Evolutionary conservation across 1,140 invertebrate genomes (phyloP).

Genomic region (Danaus melanippus): DNA sequence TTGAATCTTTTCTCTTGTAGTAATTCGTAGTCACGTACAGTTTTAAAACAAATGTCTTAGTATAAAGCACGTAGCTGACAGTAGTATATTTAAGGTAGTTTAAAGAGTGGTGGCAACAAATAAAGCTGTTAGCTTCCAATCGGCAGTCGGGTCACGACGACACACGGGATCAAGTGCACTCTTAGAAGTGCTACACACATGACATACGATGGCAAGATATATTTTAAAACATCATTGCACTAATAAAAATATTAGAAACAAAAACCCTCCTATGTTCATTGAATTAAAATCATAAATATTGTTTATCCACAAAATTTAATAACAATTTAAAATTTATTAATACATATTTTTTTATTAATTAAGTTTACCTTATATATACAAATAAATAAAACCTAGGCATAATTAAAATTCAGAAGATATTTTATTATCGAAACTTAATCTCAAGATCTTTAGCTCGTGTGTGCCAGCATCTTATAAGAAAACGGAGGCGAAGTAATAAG

Average conservation of each 20-base stretch:
- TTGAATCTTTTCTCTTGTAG: too few species aligned
- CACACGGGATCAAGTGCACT: slow-evolving; percentile 55
- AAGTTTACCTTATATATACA: too few species aligned
- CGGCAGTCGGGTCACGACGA: slow-evolving; percentile 56
- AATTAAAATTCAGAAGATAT: slow-evolving; percentile 1
- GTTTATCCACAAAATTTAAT: too few species aligned
- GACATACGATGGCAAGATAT: slow-evolving; percentile 18
- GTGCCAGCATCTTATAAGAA: slow-evolving; percentile 47
- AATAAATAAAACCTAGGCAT: too few species aligned
- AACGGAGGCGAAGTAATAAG: slow-evolving; percentile 63
- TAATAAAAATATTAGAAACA: too few species aligned
- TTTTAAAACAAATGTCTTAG: not conserved
- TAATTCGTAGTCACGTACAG: not conserved
- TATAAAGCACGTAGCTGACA: slow-evolving; percentile 8
- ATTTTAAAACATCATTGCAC: not conserved
- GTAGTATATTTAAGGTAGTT: slow-evolving; percentile 31
- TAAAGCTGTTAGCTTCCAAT: slow-evolving; percentile 59
- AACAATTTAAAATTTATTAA: too few species aligned
- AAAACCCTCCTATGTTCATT: too few species aligned
- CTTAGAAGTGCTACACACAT: slow-evolving; percentile 27
- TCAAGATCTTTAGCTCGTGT: slow-evolving; percentile 26
- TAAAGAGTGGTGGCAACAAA: slow-evolving; percentile 58
- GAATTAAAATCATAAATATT: too few species aligned
- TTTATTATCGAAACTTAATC: slow-evolving; percentile 4
- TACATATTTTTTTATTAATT: too few species aligned